Evolutionary conservation across 2,113 vertebrate species (phyloP), one percentile per base, ranked within the genome.

Genomic region (Mormyrus iriodes): DNA sequence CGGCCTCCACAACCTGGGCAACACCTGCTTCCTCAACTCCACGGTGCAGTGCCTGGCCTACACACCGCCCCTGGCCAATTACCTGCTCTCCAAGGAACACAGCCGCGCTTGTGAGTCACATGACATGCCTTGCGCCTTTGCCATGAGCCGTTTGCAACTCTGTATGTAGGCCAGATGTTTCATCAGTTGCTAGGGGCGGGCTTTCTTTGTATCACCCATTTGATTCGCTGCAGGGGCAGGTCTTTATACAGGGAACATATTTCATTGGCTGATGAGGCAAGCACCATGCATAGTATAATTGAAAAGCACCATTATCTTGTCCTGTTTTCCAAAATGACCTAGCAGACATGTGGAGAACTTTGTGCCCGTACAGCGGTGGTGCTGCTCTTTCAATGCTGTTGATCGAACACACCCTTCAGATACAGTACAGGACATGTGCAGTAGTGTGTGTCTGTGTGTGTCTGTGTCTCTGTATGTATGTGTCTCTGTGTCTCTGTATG

Each of bases 1-100:
- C 0, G 98, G 98, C 48, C 97, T 99, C 84, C 97, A 98, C 90
- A 99, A 99, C 95, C 96, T 99, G 0, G 98, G 98, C n/a, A 99
- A 99, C 92, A 99, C 98, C 52, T 99, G 98, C 94, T 99, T 99
- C 94, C 96, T 99, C 69, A 99, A 99, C 94, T 96, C 98, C 61
- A 98, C 97, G 0, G 92, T 99, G 84, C 98, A 99, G 95, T 99
- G 98, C 96, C 95, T 99, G 91, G 98, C 97, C 3, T 98, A 99
- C 95, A 99, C 98, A 0, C 97, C 98, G 0, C 98, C 98, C 0
- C 96, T 99, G 3, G 97, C 97, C 92, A 99, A 97, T 96, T 99
- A 99, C 94, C 94, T 99, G 89, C 97, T 99, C 1, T 98, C 97
- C 90, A 96, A 96, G 93, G 98, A 99, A 92, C 98, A 99, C 89